These are phyloP conservation scores for Amphimallon solstitiale DNA, from an alignment of 2,888 invertebrate species.

Conservation along the genomic window DNA sequence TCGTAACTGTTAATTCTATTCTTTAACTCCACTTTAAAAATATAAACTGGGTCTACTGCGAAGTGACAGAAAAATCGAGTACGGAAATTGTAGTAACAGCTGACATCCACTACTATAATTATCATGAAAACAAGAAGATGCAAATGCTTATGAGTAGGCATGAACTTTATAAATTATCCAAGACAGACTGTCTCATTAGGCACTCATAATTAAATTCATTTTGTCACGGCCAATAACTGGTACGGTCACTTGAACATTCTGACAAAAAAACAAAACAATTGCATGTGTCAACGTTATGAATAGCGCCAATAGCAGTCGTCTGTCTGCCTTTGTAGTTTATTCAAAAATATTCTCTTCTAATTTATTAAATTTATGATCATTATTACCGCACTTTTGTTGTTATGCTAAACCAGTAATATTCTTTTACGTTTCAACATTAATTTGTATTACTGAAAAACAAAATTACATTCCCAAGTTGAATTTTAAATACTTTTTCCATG, in stretches of 20 bases:
- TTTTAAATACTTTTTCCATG: not conserved
- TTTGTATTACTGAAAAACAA: no score
- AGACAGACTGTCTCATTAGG: constrained; percentile 17
- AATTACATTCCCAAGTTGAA: not conserved
- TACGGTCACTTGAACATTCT: not conserved
- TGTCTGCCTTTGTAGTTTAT: not conserved
- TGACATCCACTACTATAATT: not conserved
- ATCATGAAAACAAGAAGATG: not conserved
- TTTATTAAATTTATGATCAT: not conserved
- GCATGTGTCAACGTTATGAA: not conserved
- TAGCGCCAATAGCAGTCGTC: not conserved
- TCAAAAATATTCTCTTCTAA: not conserved
- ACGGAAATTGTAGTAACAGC: no score
- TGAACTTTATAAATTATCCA: constrained; percentile 8
- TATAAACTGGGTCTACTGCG: no score
- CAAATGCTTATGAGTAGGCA: not conserved
- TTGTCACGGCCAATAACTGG: constrained; percentile 9
- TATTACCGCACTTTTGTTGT: not conserved
- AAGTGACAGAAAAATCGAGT: no score
- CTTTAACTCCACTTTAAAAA: no score
- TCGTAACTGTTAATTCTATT: no score
- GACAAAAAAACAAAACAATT: not conserved
- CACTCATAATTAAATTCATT: constrained; percentile 15
- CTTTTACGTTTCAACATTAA: not conserved
- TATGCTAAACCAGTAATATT: not conserved